Evolutionary conservation across 2,888 invertebrate species (phyloP).

Genomic region (Chymomyza caudatula): DNA sequence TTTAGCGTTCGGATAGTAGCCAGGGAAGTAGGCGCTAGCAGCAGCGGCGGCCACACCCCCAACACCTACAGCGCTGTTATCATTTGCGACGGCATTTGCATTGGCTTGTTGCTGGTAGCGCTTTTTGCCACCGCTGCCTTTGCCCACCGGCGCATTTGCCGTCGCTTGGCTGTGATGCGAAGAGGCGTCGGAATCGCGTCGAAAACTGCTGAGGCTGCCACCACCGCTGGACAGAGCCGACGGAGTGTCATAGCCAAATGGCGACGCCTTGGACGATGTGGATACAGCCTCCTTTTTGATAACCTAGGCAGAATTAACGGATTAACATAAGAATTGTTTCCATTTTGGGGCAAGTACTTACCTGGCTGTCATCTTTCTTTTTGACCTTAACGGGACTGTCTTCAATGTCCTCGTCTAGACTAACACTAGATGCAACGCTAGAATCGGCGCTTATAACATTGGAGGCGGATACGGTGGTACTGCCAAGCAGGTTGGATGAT

Average conservation of each 20-base stretch:
- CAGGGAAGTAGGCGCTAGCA: conserved; percentile 65
- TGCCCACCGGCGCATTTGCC: conserved; percentile 56
- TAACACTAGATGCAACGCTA: conserved; percentile 78
- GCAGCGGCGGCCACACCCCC: conserved; percentile 37
- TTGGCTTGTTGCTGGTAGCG: conserved; percentile 57
- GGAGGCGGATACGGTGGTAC: conserved; percentile 82
- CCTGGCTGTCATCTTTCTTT: conserved; percentile 77
- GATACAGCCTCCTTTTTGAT: conserved; percentile 78
- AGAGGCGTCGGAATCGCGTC: conserved; percentile 64
- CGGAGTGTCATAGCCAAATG: conserved; percentile 74
- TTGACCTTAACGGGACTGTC: conserved; percentile 77
- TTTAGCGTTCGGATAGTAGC: conserved; percentile 67
- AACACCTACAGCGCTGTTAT: conserved; percentile 24
- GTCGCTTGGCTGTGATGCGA: conserved; percentile 54
- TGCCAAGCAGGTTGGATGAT: conserved; percentile 84
- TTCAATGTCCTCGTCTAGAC: conserved; percentile 77
- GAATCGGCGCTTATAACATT: conserved; percentile 80
- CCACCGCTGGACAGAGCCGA: conserved; percentile 34
- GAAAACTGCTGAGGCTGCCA: conserved; percentile 44
- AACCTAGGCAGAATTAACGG: conserved; percentile 51
- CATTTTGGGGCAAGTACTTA: conserved; percentile 32
- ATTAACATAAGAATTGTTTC: background rate
- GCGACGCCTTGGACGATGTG: conserved; percentile 76
- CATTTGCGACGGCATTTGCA: conserved; percentile 32
- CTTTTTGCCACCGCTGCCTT: conserved; percentile 51